A percentile compares a stretch with the other conserved stretches of the same genome.
Conservation (phyloP, 2,113 vertebrate species). For the Formicarius rufipectus region DNA sequence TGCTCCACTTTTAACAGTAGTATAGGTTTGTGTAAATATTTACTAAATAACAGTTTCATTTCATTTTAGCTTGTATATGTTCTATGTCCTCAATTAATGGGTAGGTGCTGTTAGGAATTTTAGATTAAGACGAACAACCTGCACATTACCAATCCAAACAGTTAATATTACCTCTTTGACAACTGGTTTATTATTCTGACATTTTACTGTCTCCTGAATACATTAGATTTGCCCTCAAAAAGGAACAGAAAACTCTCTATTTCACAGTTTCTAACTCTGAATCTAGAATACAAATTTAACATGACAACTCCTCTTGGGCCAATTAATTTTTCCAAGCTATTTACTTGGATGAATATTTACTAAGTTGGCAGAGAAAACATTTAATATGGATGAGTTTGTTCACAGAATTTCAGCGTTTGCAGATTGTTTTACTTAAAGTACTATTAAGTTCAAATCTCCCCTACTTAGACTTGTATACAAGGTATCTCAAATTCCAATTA, state of each 20-base stretch:
- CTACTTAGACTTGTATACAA: neutral
- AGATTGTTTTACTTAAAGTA: neutral
- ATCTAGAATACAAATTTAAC: conserved; percentile 7
- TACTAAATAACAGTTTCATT: neutral
- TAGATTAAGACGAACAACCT: neutral
- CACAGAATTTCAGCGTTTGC: neutral
- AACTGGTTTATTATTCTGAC: neutral
- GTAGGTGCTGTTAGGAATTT: neutral
- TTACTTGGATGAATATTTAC: conserved; percentile 33
- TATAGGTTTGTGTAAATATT: neutral
- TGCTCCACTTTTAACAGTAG: neutral
- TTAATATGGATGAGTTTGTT: neutral
- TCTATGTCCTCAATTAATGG: neutral
- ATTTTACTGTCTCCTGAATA: neutral
- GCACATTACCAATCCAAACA: neutral
- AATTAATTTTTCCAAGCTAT: conserved; percentile 28
- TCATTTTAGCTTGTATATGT: neutral
- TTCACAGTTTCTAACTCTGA: neutral
- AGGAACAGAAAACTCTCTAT: neutral
- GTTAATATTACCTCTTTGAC: neutral
- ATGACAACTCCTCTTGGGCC: neutral
- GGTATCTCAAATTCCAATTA: neutral
- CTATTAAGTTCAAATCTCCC: neutral
- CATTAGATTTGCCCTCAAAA: neutral
- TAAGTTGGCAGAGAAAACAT: neutral